Base-by-base conservation (phyloP, 2,888 invertebrate genomes). In the Netelia fuscicornis region DNA sequence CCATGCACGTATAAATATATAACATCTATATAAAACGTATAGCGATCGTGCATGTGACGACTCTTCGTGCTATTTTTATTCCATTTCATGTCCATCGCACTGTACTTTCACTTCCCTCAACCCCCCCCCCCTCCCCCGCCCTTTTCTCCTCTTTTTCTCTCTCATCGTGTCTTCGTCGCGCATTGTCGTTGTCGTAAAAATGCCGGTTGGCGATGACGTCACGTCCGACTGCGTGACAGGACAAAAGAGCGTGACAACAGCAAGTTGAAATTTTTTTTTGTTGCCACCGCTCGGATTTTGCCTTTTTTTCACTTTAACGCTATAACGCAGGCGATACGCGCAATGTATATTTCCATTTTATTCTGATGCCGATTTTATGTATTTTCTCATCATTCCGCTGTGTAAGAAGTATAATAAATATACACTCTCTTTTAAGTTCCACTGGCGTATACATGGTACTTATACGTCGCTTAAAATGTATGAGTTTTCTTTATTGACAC, bases 201-300 rank as follows among this genome's bases (percentile, higher is more conserved):
- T 52, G 65, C 44, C 76, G 58, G 65, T 64, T 72, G 76, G 65
- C 60, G 42, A 30, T 84, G 81, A 84, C 81, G 81, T 84, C 81
- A 77, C 76, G 81, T 84, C 67, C 81, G 72, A 72, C 76, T 60
- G 60, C 52, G 48, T 71, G 62, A 67, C 67, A 44, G 54, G 37
- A 84, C 71, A 72, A 68, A 84, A 68, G 25, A 72, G 42, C 65
- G 65, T 67, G 17, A 48, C 25, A 60, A 77, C 72, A 42, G 52
- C 56, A 48, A 48, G 62, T 62, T 44, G 68, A 68, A 68, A 37
- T 68, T 68, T 62, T 58, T 58, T 56, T 42, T 56, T 6, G 20
- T 30, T 17, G 77, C 65, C 71, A 67, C 65, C 76, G 58, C 52
- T 80, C 54, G 62, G 60, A 81, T 81, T 60, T 72, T 56, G 76